Percentiles rank a stretch among this genome's conserved stretches.
Conservation (phyloP, 2,797 vertebrate genomes). For the Enteromius treurensis region DNA sequence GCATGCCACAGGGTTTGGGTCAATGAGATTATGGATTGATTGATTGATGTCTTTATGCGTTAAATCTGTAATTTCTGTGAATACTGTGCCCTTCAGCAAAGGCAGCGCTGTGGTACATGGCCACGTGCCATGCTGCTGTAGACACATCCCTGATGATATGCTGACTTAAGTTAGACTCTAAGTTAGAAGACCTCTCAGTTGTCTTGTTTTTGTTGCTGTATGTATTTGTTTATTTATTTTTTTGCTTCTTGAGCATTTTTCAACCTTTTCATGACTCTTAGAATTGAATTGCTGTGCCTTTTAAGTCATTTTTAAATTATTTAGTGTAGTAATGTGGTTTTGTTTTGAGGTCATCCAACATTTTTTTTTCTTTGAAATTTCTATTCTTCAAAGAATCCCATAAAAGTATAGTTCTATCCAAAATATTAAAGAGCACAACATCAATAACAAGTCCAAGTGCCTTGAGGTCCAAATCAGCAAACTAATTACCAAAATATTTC, state of each 20-base stretch:
- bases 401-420: neutral
- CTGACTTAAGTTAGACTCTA: neutral
- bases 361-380: neutral
- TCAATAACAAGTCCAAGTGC: neutral
- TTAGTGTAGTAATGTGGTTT: neutral
- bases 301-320: neutral
- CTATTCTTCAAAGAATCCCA: neutral
- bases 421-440: neutral
- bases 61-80: constrained; percentile 40
- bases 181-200: neutral
- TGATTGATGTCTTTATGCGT: constrained; percentile 42
- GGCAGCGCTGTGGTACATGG: constrained; percentile 16
- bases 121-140: neutral
- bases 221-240: neutral
- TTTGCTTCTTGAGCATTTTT: neutral
- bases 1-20: constrained; percentile 20
- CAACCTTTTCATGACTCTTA: neutral
- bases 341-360: neutral
- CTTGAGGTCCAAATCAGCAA: neutral
- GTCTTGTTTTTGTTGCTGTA: neutral
- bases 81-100: constrained; percentile 48
- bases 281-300: neutral
- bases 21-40: constrained; percentile 46
- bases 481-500: neutral
- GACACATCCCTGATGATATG: constrained; percentile 8